phyloP scores from a whole-genome alignment of 2,113 vertebrate genomes.

The Progne subis region DNA sequence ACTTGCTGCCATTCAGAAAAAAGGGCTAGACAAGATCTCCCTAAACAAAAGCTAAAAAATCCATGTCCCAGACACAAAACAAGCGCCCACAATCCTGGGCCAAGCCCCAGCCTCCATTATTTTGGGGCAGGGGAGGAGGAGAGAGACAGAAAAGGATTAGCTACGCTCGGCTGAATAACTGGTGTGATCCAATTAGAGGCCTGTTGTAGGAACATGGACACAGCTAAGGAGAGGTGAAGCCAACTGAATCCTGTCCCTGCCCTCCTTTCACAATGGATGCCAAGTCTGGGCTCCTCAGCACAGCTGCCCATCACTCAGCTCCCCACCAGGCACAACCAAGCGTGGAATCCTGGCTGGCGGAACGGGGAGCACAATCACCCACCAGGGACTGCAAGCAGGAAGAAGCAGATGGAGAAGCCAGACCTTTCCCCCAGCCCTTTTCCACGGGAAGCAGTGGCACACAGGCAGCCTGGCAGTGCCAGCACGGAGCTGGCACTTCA shows the following conservation, averaged over 20 bases:
- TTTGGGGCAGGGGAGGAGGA: not conserved
- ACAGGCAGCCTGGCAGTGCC: not conserved
- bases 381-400: not conserved
- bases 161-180: not conserved
- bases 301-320: slow-evolving; percentile 34
- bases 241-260: not conserved
- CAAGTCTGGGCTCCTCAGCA: slow-evolving; percentile 10
- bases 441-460: not conserved
- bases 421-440: not conserved
- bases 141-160: slow-evolving; percentile 17
- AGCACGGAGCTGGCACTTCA: not conserved
- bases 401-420: not conserved
- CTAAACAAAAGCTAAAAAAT: not conserved
- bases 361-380: not conserved
- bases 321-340: not conserved
- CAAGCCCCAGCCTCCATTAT: not conserved
- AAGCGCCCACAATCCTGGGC: not conserved
- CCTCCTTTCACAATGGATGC: not conserved
- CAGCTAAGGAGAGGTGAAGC: not conserved
- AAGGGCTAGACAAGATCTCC: not conserved
- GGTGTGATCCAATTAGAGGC: slow-evolving; percentile 35
- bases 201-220: not conserved
- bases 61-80: not conserved
- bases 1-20: not conserved
- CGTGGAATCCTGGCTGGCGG: not conserved